Evolutionary conservation across 2,113 vertebrate species (phyloP), one percentile per base, ranked within the genome.

Genomic region (Protobothrops flavoviridis): DNA sequence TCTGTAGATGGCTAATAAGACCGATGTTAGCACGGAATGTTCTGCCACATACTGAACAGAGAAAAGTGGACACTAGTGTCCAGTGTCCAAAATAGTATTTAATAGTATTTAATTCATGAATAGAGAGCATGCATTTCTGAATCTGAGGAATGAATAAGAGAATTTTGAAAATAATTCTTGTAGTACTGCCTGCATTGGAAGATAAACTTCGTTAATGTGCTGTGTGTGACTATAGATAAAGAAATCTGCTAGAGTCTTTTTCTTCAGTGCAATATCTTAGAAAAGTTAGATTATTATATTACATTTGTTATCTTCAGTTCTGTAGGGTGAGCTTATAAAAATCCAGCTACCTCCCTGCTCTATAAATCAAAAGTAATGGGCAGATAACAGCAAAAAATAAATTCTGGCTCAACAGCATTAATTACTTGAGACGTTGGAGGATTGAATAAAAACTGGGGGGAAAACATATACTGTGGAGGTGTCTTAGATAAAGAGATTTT

Each of bases 351-450:
- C 94, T 96, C 95, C 93, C 10, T 94, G 91, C 43, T 10, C 95
- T 85, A 96, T 97, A 97, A 96, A 97, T 96, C 96, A 96, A 96
- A 97, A 96, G 95, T 95, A 97, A 97, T 95, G 92, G 95, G 93
- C 94, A 96, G 94, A 96, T 96, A 96, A 96, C 97, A 96, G 96
- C 96, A 95, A 97, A 96, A 97, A 97, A 96, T 96, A 93, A 92
- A 92, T 94, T 97, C 93, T 94, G 94, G 94, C 96, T 97, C 95
- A 94, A 95, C 95, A 96, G 96, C 94, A 95, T 97, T 96, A 93
- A 96, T 97, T 96, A 96, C 88, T 93, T 89, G 13, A 85, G 89
- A 90, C n/a, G 50, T 61, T 55, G 53, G 95, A 92, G 94, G 93
- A 94, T 95, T 95, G 93, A 94, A 61, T 91, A 94, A 95, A 94